phyloP scores from a whole-genome alignment of 2,113 vertebrate species.

The Psilopsiagon aurifrons region DNA sequence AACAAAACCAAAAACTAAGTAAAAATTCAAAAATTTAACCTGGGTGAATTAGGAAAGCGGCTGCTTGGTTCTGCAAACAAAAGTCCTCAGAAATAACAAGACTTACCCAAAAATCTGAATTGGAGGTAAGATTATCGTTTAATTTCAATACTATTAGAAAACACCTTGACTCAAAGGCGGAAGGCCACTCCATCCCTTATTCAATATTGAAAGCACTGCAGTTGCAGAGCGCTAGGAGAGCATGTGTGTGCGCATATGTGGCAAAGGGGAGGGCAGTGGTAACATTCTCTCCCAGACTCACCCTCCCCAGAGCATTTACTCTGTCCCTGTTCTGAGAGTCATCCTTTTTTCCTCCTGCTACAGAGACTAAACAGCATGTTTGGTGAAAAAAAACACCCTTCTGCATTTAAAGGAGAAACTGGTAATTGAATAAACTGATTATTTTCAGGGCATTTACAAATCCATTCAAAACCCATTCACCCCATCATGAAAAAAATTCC shows the following conservation, averaged over 20 bases:
- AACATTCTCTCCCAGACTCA: background rate
- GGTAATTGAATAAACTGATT: background rate
- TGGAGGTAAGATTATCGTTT: background rate
- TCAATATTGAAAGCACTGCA: background rate
- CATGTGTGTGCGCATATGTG: background rate
- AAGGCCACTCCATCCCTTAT: background rate
- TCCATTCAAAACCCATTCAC: constrained; percentile 10
- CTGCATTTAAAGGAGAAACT: constrained; percentile 11
- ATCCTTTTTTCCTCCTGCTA: background rate
- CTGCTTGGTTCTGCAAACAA: background rate
- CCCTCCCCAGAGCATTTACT: background rate
- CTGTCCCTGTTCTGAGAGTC: background rate
- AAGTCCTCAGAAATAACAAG: background rate
- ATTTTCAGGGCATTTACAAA: constrained; percentile 25
- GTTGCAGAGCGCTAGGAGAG: background rate
- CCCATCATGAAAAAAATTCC: background rate
- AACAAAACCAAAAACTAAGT: background rate
- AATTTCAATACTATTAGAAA: background rate
- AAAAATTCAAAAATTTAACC: background rate
- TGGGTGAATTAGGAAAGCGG: background rate
- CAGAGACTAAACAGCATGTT: background rate
- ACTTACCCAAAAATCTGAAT: background rate
- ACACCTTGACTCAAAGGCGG: background rate
- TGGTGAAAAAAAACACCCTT: background rate
- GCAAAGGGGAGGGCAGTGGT: background rate